phyloP scores from a whole-genome alignment of 1,140 invertebrate genomes.

The Antheraea mylitta region DNA sequence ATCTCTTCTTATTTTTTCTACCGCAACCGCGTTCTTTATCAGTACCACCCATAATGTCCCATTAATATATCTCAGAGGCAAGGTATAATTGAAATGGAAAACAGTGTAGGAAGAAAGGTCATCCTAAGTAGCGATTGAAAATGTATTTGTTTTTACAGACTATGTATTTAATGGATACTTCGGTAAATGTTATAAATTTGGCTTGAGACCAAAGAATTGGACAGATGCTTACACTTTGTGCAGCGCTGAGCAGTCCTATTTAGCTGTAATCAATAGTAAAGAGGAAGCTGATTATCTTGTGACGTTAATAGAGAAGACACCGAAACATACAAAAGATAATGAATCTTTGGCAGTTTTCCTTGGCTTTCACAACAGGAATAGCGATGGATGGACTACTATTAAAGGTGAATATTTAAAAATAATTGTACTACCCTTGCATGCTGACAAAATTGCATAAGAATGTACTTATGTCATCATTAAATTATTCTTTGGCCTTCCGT shows the following conservation, averaged over 20 bases:
- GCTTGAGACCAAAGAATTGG: conserved; percentile 56
- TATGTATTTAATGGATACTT: conserved; percentile 43
- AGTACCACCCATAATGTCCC: too few species aligned
- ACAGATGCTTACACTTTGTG: conserved; percentile 56
- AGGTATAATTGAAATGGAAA: too few species aligned
- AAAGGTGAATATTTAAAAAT: conserved; percentile 36
- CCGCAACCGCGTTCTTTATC: too few species aligned
- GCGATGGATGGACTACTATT: conserved; percentile 48
- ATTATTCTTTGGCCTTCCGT: too few species aligned
- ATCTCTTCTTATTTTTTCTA: too few species aligned
- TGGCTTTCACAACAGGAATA: conserved; percentile 46
- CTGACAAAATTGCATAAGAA: too few species aligned
- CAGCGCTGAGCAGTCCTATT: conserved; percentile 55
- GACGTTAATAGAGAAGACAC: conserved; percentile 33
- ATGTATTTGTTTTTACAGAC: conserved; percentile 32
- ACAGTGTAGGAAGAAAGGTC: too few species aligned
- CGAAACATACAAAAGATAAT: conserved; percentile 38
- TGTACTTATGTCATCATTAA: too few species aligned
- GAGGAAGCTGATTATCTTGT: conserved; percentile 48
- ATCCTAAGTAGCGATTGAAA: too few species aligned
- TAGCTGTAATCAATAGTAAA: conserved; percentile 62
- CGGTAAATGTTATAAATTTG: conserved; percentile 68
- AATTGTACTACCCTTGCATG: neutral
- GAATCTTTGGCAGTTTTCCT: conserved; percentile 48
- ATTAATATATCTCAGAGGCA: too few species aligned